Base-by-base conservation (phyloP, 2,797 vertebrate genomes). In the Malacoctenus gilli region DNA sequence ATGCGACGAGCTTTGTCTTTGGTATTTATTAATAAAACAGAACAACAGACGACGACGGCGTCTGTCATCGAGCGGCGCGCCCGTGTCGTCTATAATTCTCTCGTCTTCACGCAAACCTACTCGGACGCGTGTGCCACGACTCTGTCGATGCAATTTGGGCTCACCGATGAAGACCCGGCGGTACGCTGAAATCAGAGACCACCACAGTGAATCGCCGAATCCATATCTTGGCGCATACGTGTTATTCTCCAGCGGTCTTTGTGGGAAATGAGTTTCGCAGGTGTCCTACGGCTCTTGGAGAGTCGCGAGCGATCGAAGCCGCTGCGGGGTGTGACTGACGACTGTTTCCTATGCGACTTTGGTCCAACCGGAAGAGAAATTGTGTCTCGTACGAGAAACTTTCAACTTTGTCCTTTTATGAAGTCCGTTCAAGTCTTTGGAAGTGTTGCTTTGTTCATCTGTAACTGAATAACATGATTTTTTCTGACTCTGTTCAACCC, bases 1-100 rank as follows among this genome's bases (percentile, higher is more conserved):
- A 13, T 82, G 61, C 52, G n/a, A 1, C 8, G 32, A 12, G 15
- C 58, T 42, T 38, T 16, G 28, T 51, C 8, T 14, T 52, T 23
- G 21, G 28, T 7, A 13, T 72, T 61, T 7, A 41, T 2, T 18
- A 52, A 30, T 23, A 1, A 8, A 1, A 5, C 35, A 47, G 14
- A 16, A 32, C 21, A 39, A 15, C 18, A n/a, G n/a, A 1, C 15
- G 37, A 34, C 30, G 37, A 0, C 15, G n/a, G 1, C n/a, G 16
- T 3, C 18, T n/a, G 2, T 65, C 50, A 50, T 53, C 40, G 36
- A 44, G 31, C 8, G 81, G 15, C 65, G 71, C 80, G 48, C 77
- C 37, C 15, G 2, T 7, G 3, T 32, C 12, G 10, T 38, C 43
- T 1, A 1, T 23, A 72, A 53, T 52, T 22, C 8, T 34, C 5